Evolutionary conservation across 2,113 vertebrate genomes (phyloP).

Genomic region (Cyrtonyx montezumae): DNA sequence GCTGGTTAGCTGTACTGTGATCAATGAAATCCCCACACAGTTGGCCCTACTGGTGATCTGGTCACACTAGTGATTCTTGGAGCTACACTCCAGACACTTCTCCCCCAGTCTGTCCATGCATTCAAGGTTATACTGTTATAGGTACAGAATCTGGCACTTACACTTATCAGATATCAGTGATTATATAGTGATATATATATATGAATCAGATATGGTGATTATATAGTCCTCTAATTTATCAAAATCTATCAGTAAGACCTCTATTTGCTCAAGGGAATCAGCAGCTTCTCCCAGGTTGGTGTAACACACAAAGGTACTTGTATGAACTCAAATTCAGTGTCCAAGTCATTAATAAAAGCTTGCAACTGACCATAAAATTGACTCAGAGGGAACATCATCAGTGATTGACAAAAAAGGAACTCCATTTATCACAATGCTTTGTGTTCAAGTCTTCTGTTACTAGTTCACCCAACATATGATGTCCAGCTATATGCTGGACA

Average conservation of each 20-base stretch:
- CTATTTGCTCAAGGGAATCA: neutral
- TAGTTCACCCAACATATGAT: neutral
- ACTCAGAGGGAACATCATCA: neutral
- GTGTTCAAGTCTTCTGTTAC: neutral
- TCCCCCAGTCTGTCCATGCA: neutral
- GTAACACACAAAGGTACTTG: neutral
- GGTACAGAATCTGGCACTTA: neutral
- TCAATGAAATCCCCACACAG: neutral
- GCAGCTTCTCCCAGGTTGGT: neutral
- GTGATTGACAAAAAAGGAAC: neutral
- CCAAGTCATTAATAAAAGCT: neutral
- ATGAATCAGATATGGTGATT: neutral
- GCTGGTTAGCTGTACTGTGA: neutral
- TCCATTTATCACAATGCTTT: neutral
- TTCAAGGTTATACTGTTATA: neutral
- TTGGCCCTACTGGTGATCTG: neutral
- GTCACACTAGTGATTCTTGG: neutral
- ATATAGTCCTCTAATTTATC: neutral
- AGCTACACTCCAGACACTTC: neutral
- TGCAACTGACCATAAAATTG: neutral
- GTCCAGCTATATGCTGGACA: neutral
- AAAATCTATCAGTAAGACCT: neutral
- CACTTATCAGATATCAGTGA: neutral
- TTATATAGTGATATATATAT: no score
- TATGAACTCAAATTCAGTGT: neutral